A percentile compares a stretch with the other conserved stretches of the same genome.
These are phyloP conservation scores for Nerophis ophidion DNA, from an alignment of 2,113 vertebrate species.

Conservation along the genomic window DNA sequence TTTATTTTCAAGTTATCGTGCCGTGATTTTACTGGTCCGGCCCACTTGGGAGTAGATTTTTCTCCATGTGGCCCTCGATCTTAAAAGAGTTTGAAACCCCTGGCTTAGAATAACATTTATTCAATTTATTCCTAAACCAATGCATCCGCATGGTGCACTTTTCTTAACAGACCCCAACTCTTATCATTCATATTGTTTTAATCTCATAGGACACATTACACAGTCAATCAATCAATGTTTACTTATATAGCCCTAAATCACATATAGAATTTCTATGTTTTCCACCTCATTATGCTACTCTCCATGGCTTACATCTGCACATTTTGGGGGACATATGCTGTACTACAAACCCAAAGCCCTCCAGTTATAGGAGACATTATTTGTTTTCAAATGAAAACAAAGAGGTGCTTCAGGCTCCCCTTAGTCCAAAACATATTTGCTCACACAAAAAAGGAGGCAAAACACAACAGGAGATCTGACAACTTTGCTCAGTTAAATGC, in stretches of 20 bases:
- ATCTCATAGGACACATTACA: slow-evolving; percentile 27
- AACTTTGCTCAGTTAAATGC: background rate
- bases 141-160: slow-evolving; percentile 28
- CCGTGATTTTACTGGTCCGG: no score
- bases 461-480: slow-evolving; percentile 13
- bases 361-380: slow-evolving; percentile 19
- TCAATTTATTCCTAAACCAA: slow-evolving; percentile 27
- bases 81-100: no score
- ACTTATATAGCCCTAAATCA: no score
- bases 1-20: no score
- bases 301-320: background rate
- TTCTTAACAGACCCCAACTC: slow-evolving; percentile 19
- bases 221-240: background rate
- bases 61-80: no score
- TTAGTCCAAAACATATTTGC: slow-evolving; percentile 40
- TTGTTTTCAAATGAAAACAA: slow-evolving; percentile 41
- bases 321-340: slow-evolving; percentile 3
- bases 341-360: slow-evolving; percentile 28
- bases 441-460: slow-evolving; percentile 20
- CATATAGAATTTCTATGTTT: background rate
- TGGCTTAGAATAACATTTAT: background rate
- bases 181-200: slow-evolving; percentile 21
- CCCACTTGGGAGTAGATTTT: no score
- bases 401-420: slow-evolving; percentile 29
- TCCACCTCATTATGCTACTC: slow-evolving; percentile 13